phyloP scores from a whole-genome alignment of 2,113 vertebrate genomes.

The Platycercus adscitus region DNA sequence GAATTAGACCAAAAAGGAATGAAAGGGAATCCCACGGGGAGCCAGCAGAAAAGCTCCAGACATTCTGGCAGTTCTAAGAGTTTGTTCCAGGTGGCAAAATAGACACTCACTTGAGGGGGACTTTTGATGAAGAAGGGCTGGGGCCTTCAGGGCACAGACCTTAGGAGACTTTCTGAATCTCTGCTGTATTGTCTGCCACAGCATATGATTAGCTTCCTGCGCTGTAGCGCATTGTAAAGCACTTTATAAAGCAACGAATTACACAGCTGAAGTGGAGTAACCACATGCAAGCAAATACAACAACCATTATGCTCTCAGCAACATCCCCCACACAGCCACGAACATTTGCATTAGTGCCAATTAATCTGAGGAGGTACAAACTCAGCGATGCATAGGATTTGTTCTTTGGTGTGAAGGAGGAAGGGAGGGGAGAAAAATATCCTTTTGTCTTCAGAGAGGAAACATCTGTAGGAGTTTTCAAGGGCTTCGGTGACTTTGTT shows the following conservation, averaged over 20 bases:
- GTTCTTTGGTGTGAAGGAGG: slow-evolving; percentile 52
- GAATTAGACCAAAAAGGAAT: slow-evolving; percentile 44
- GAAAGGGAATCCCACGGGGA: slow-evolving; percentile 55
- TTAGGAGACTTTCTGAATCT: slow-evolving; percentile 4
- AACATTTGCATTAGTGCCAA: slow-evolving; percentile 50
- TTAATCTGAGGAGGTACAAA: slow-evolving; percentile 58
- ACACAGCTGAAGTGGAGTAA: slow-evolving; percentile 57
- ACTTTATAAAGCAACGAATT: slow-evolving; percentile 50
- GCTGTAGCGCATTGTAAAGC: not conserved
- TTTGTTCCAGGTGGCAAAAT: slow-evolving; percentile 57
- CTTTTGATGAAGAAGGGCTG: slow-evolving; percentile 36
- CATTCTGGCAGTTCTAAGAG: slow-evolving; percentile 33
- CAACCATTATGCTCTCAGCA: slow-evolving; percentile 55
- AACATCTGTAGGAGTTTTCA: slow-evolving; percentile 56
- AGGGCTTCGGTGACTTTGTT: slow-evolving; percentile 41
- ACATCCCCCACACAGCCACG: slow-evolving; percentile 43
- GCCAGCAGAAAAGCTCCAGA: slow-evolving; percentile 41
- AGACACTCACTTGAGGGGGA: not conserved
- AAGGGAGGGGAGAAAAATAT: slow-evolving; percentile 36
- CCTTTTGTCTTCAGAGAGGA: slow-evolving; percentile 46
- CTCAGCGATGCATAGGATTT: slow-evolving; percentile 40
- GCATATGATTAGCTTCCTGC: slow-evolving; percentile 21
- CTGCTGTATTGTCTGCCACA: not conserved
- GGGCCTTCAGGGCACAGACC: slow-evolving; percentile 1
- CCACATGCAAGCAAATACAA: slow-evolving; percentile 50